These are phyloP conservation scores for Chloroclysta siterata DNA, from an alignment of 2,888 invertebrate genomes.

Conservation along the genomic window DNA sequence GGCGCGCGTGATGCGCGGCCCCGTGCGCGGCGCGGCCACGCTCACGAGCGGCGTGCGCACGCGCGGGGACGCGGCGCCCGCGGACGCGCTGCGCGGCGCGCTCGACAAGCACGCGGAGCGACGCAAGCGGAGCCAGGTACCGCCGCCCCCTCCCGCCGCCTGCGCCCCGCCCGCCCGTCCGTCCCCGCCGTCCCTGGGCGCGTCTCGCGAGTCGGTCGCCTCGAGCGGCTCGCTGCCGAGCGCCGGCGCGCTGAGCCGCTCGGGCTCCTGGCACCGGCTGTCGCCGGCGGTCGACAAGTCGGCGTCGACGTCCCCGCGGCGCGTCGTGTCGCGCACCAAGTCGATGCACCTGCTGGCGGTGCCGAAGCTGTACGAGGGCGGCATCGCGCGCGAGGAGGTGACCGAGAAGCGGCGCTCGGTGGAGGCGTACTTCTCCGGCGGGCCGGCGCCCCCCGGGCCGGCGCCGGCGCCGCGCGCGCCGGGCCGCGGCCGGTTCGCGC, in stretches of 20 bases:
- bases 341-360: slow-evolving; percentile 90
- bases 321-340: slow-evolving; percentile 85
- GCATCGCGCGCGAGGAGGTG: slow-evolving; percentile 88
- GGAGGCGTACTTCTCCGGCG: slow-evolving; percentile 88
- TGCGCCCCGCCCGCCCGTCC: slow-evolving; percentile 59
- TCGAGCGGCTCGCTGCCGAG: slow-evolving; percentile 66
- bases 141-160: slow-evolving; percentile 60
- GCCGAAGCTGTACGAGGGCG: slow-evolving; percentile 93
- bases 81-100: slow-evolving; percentile 78
- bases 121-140: slow-evolving; percentile 67
- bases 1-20: slow-evolving; percentile 90
- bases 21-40: slow-evolving; percentile 89
- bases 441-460: slow-evolving; percentile 47
- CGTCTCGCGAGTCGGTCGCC: slow-evolving; percentile 67
- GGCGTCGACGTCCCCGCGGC: slow-evolving; percentile 70
- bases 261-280: slow-evolving; percentile 93
- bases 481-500: slow-evolving; percentile 75
- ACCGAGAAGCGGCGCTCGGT: slow-evolving; percentile 89
- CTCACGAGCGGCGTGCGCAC: slow-evolving; percentile 85
- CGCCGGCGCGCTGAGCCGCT: slow-evolving; percentile 79
- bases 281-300: slow-evolving; percentile 71
- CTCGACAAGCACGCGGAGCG: slow-evolving; percentile 80
- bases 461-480: slow-evolving; percentile 54
- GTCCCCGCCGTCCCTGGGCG: slow-evolving; percentile 56
- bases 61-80: slow-evolving; percentile 77